A percentile compares a stretch with the other conserved stretches of the same genome.
Evolutionary conservation across 2,113 vertebrate genomes (phyloP).

Genomic region (Origma solitaria): DNA sequence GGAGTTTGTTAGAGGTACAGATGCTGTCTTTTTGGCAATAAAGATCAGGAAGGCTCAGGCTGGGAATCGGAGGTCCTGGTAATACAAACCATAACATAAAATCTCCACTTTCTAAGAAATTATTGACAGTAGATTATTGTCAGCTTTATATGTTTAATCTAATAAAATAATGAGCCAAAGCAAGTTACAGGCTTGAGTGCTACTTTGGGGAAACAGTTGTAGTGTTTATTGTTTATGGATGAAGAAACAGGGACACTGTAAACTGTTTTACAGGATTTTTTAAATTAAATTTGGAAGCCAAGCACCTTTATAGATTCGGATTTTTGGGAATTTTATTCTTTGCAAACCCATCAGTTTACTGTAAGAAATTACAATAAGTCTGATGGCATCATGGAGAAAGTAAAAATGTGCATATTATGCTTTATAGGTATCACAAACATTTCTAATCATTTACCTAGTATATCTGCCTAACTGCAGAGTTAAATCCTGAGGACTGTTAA

Average conservation of each 20-base stretch:
- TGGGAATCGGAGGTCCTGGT: conserved; percentile 35
- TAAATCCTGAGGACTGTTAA: background rate
- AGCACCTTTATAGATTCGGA: background rate
- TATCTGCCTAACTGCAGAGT: background rate
- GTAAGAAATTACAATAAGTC: background rate
- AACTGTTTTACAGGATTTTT: conserved; percentile 3
- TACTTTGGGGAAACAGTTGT: conserved; percentile 40
- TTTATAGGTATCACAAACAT: background rate
- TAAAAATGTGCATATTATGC: background rate
- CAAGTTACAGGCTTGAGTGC: background rate
- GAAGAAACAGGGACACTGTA: background rate
- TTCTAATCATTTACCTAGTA: background rate
- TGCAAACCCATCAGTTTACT: background rate
- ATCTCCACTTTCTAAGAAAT: conserved; percentile 46
- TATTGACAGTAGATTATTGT: conserved; percentile 2
- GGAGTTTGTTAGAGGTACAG: conserved; percentile 10
- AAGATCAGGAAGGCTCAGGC: conserved; percentile 5
- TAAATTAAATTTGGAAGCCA: background rate
- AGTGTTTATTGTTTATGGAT: background rate
- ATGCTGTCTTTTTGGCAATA: background rate
- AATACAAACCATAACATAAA: conserved; percentile 41
- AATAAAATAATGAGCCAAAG: conserved; percentile 46
- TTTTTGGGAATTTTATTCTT: conserved; percentile 16
- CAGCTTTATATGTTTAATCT: conserved; percentile 57
- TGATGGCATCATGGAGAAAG: background rate